Evolutionary conservation across 2,888 invertebrate species (phyloP).

Genomic region (Drosophila bunnanda): DNA sequence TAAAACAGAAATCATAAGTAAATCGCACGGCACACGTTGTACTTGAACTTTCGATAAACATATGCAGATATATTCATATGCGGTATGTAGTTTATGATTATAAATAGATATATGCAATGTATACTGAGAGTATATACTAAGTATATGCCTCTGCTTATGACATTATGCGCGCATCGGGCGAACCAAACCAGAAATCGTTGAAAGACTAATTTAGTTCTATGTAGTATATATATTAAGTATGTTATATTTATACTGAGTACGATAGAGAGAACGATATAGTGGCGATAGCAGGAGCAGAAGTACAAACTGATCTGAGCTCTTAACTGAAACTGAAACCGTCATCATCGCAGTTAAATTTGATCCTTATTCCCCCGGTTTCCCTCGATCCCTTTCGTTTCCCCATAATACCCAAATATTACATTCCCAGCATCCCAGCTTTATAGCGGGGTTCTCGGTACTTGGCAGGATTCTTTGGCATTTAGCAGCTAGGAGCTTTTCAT

Average conservation of each 20-base stretch:
- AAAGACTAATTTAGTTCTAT: slow-evolving; percentile 68
- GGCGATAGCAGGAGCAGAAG: slow-evolving; percentile 35
- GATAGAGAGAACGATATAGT: slow-evolving; percentile 48
- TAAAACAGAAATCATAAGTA: slow-evolving; percentile 39
- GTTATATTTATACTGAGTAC: slow-evolving; percentile 72
- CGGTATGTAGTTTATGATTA: slow-evolving; percentile 59
- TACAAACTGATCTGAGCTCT: slow-evolving; percentile 23
- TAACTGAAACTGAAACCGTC: slow-evolving; percentile 22
- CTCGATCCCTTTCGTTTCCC: background rate
- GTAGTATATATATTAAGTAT: slow-evolving; percentile 40
- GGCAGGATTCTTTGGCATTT: slow-evolving; percentile 36
- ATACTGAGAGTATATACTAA: slow-evolving; percentile 59
- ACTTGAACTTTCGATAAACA: slow-evolving; percentile 54
- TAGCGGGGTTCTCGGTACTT: slow-evolving; percentile 23
- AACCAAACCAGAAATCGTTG: slow-evolving; percentile 60
- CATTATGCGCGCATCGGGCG: slow-evolving; percentile 51
- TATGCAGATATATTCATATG: slow-evolving; percentile 59
- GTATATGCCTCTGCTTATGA: slow-evolving; percentile 59
- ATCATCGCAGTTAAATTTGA: slow-evolving; percentile 16
- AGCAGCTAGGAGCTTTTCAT: slow-evolving; percentile 51
- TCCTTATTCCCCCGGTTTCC: background rate
- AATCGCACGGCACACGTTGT: slow-evolving; percentile 63
- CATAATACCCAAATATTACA: slow-evolving; percentile 13
- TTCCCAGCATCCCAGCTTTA: background rate
- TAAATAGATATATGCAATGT: slow-evolving; percentile 52